These are phyloP conservation scores for Tiphia femorata DNA, from an alignment of 2,888 invertebrate species.

Conservation along the genomic window DNA sequence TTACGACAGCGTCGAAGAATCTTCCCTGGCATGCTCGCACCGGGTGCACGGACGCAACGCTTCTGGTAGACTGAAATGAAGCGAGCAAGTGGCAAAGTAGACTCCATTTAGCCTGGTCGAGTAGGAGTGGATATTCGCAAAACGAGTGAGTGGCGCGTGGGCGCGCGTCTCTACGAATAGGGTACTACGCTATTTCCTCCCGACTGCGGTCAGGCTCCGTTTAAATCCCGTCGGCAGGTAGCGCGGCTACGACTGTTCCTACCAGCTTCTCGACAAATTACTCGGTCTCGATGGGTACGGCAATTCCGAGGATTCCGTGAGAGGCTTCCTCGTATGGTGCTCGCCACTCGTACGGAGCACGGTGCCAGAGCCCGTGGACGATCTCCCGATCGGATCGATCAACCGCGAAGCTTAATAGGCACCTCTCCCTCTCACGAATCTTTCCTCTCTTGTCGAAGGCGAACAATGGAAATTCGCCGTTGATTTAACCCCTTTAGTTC, in stretches of 20 bases:
- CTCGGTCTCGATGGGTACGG: constrained; percentile 44
- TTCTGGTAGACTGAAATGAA: too few species aligned
- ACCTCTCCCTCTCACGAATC: neutral
- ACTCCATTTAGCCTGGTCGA: constrained; percentile 19
- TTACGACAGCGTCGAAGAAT: too few species aligned
- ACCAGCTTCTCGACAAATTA: constrained; percentile 49
- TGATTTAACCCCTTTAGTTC: neutral
- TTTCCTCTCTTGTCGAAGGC: neutral
- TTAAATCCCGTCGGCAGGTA: constrained; percentile 48
- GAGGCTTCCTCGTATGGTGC: constrained; percentile 22
- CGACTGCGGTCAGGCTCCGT: constrained; percentile 36
- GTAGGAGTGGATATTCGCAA: constrained; percentile 28
- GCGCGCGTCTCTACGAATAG: constrained; percentile 25
- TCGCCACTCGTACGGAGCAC: constrained; percentile 5
- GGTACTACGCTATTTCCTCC: constrained; percentile 39
- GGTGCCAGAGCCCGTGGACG: constrained; percentile 13
- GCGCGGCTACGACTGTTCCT: constrained; percentile 39
- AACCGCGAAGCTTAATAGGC: constrained; percentile 7
- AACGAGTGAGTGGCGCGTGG: constrained; percentile 22
- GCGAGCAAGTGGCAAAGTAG: constrained; percentile 27
- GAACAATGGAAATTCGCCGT: neutral
- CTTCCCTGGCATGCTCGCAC: too few species aligned
- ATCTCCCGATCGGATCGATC: constrained; percentile 33
- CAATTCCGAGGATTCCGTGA: constrained; percentile 45
- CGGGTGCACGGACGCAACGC: too few species aligned